These are phyloP conservation scores for Schlechtendalia chinensis DNA, from an alignment of 1,140 invertebrate genomes.

Conservation along the genomic window DNA sequence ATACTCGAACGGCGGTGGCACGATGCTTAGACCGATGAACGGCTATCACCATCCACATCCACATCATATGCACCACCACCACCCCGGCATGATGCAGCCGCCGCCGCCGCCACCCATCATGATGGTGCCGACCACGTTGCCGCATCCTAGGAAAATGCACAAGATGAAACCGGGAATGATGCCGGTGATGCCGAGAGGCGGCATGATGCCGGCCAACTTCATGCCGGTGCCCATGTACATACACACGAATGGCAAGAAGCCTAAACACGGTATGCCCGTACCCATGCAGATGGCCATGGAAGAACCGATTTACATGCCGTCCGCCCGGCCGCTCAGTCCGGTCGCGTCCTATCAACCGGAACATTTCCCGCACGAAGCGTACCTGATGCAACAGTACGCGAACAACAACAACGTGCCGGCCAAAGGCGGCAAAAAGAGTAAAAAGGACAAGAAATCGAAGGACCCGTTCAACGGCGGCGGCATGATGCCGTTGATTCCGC, in stretches of 20 bases:
- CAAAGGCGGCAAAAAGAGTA: conserved; percentile 57
- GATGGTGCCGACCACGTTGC: conserved; percentile 54
- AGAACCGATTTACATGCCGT: conserved; percentile 66
- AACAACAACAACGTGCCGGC: conserved; percentile 55
- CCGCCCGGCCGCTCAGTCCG: conserved; percentile 61
- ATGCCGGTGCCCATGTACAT: conserved; percentile 56
- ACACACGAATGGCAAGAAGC: conserved; percentile 54
- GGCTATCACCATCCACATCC: conserved; percentile 51
- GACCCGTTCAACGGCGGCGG: not conserved
- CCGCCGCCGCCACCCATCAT: conserved; percentile 53
- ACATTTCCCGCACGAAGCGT: conserved; percentile 65
- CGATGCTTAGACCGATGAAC: conserved; percentile 54
- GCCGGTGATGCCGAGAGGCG: conserved; percentile 51
- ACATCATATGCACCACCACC: conserved; percentile 47
- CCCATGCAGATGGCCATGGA: conserved; percentile 56
- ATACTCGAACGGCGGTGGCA: conserved; percentile 55
- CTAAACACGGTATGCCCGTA: conserved; percentile 54
- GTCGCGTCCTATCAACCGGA: conserved; percentile 64
- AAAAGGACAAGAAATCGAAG: conserved; percentile 56
- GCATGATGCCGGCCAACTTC: conserved; percentile 57
- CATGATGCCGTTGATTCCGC: conserved; percentile 52
- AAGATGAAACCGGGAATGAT: conserved; percentile 53
- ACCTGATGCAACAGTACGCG: conserved; percentile 63
- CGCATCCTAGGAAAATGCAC: conserved; percentile 55
- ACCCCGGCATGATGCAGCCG: conserved; percentile 54